These are phyloP conservation scores for Trachymyrmex cornetzi DNA, from an alignment of 1,140 invertebrate species.

Conservation along the genomic window DNA sequence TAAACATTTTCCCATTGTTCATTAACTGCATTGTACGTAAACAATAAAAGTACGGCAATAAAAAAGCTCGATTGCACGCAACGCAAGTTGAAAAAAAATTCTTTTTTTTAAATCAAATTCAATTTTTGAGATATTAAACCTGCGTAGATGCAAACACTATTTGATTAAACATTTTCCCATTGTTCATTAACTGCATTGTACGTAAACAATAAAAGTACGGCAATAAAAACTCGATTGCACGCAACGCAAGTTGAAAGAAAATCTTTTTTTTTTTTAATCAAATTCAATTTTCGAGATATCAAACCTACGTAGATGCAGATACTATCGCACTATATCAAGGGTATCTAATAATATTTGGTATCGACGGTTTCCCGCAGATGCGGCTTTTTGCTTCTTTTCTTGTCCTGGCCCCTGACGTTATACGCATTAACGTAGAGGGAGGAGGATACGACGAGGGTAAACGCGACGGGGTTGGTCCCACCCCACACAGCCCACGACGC, in stretches of 20 bases:
- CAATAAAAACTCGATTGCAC: not conserved
- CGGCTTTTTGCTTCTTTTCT: slow-evolving; percentile 47
- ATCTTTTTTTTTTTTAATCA: slow-evolving; percentile 29
- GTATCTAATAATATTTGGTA: slow-evolving; percentile 28
- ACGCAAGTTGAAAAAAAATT: not conserved
- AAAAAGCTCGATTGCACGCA: not conserved
- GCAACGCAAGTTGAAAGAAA: not conserved
- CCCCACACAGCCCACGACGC: slow-evolving; percentile 48
- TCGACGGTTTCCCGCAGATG: slow-evolving; percentile 31
- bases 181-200: not conserved
- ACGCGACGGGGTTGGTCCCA: slow-evolving; percentile 59
- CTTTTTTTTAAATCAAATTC: slow-evolving; percentile 33
- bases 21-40: not conserved
- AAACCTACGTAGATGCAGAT: not conserved
- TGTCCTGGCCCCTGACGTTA: slow-evolving; percentile 24
- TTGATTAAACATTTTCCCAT: slow-evolving; percentile 3
- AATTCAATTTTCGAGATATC: slow-evolving; percentile 35
- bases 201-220: not conserved
- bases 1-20: not conserved
- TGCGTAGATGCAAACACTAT: slow-evolving; percentile 18
- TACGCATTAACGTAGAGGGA: slow-evolving; percentile 47
- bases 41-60: no score
- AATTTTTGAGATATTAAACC: slow-evolving; percentile 21
- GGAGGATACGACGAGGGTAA: slow-evolving; percentile 27
- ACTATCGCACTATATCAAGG: slow-evolving; percentile 23